Conservation (phyloP, 2,888 invertebrate species). For the Meloe dianella region DNA sequence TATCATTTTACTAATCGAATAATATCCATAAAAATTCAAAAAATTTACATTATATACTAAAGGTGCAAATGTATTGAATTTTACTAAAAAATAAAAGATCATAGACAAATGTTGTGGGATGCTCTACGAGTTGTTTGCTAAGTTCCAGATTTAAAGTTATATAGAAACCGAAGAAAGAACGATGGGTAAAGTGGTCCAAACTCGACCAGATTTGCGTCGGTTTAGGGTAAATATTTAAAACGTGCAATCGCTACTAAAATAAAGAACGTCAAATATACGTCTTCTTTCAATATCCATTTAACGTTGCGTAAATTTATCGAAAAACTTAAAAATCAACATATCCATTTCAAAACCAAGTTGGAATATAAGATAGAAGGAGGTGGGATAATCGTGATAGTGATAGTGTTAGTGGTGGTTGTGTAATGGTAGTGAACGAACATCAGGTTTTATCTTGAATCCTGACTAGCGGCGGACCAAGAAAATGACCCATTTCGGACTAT, state of each 20-base stretch:
- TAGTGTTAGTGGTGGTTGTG: background rate
- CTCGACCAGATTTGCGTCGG: background rate
- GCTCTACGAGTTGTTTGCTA: constrained; percentile 3
- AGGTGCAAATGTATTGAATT: background rate
- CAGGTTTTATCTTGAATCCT: constrained; percentile 46
- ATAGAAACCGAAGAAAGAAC: constrained; percentile 6
- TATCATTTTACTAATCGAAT: background rate
- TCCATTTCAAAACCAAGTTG: constrained; percentile 14
- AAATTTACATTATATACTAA: background rate
- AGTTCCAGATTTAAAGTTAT: background rate
- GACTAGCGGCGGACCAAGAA: constrained; percentile 41
- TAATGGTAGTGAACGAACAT: constrained; percentile 38
- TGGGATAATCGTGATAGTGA: constrained; percentile 15
- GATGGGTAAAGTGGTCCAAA: background rate
- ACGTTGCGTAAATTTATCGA: constrained; percentile 39
- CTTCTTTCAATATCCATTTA: constrained; percentile 45
- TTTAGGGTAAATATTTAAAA: constrained; percentile 29
- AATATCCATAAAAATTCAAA: background rate
- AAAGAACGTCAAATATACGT: constrained; percentile 36
- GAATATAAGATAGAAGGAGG: constrained; percentile 22
- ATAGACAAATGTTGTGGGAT: background rate
- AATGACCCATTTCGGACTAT: constrained; percentile 44
- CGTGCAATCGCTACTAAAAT: constrained; percentile 24
- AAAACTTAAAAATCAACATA: constrained; percentile 24
- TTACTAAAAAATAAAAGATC: background rate